phyloP scores from a whole-genome alignment of 2,888 invertebrate genomes.

The Drosophila kambysellisi region DNA sequence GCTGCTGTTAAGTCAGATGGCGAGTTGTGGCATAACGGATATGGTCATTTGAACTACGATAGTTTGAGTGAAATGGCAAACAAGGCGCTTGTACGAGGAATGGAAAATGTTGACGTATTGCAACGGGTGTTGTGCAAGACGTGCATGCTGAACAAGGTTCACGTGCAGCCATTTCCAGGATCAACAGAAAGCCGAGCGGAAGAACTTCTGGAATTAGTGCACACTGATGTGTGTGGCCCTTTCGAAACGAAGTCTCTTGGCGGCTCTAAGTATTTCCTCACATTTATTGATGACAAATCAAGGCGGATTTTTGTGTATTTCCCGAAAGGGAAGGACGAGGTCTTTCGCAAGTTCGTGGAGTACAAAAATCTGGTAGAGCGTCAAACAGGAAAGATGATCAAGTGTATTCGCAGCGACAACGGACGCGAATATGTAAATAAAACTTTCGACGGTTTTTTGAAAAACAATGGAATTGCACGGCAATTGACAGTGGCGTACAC shows the following conservation, averaged over 20 bases:
- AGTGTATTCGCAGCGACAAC: not conserved
- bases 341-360: not conserved
- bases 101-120: too few species aligned
- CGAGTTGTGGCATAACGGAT: too few species aligned
- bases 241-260: not conserved
- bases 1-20: too few species aligned
- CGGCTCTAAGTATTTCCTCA: not conserved
- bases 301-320: not conserved
- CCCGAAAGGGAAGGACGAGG: not conserved
- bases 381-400: not conserved
- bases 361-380: too few species aligned
- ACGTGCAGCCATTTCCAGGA: not conserved
- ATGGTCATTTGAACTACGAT: too few species aligned
- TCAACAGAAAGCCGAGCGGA: not conserved
- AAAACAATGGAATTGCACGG: not conserved
- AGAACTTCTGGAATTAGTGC: not conserved
- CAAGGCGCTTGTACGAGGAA: too few species aligned
- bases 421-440: not conserved
- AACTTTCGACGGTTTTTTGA: not conserved
- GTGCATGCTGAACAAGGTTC: not conserved
- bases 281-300: constrained; percentile 1
- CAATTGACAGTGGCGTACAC: not conserved
- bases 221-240: not conserved
- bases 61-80: too few species aligned
- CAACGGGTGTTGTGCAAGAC: too few species aligned